Conservation (phyloP, 2,888 invertebrate species). For the Sphaeridia pumilis region DNA sequence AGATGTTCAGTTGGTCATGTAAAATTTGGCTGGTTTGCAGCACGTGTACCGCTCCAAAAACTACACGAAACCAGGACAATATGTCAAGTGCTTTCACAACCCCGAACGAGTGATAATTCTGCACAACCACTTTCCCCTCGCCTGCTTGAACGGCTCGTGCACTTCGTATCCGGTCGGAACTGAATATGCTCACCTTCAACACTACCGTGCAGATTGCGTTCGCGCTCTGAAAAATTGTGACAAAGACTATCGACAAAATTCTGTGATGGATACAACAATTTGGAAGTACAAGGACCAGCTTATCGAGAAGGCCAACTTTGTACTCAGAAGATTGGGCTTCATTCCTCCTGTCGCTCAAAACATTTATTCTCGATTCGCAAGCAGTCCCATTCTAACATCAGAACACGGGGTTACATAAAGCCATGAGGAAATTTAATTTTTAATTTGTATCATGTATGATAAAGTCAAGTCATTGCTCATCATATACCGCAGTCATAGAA, state of each 20-base stretch:
- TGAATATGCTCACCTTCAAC: conserved; percentile 74
- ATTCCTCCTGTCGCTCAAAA: conserved; percentile 28
- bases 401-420: conserved; percentile 6
- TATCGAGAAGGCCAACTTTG: conserved; percentile 55
- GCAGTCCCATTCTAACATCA: background rate
- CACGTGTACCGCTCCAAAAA: conserved; percentile 81
- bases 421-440: no score
- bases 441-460: no score
- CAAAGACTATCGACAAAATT: conserved; percentile 65
- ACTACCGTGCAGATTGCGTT: conserved; percentile 87
- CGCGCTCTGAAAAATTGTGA: conserved; percentile 71
- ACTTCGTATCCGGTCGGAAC: conserved; percentile 74
- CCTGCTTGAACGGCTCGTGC: conserved; percentile 65
- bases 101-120: conserved; percentile 75
- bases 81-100: conserved; percentile 88
- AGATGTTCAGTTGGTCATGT: background rate
- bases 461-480: no score
- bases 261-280: conserved; percentile 70
- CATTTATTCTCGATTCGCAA: background rate
- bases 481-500: no score
- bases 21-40: conserved; percentile 42
- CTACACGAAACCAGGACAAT: conserved; percentile 84
- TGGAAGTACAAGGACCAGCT: conserved; percentile 76
- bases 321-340: conserved; percentile 61
- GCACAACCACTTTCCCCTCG: conserved; percentile 85